Evolutionary conservation across 30 jellyfish, hydroid and myxozoan genomes (phyloP).

Genomic region (Chironex yamaguchii): DNA sequence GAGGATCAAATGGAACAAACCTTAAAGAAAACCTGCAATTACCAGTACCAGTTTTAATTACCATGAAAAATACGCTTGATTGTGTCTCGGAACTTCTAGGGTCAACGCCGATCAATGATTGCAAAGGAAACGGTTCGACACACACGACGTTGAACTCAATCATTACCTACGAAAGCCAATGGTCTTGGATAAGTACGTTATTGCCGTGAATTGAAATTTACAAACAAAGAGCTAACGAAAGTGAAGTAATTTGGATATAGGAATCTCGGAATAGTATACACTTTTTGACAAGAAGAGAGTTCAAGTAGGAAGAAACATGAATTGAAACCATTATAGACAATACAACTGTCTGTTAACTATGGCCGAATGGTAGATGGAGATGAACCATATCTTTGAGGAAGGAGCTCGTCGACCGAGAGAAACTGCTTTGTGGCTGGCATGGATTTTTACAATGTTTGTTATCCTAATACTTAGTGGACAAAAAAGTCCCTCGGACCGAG

Average conservation of each 20-base stretch:
- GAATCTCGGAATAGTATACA: too few species aligned
- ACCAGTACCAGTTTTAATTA: neutral
- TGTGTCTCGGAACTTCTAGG: neutral
- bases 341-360: too few species aligned
- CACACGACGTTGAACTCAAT: neutral
- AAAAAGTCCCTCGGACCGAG: constrained; percentile 58
- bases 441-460: constrained; percentile 76
- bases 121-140: neutral
- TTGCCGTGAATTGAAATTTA: neutral
- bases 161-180: neutral
- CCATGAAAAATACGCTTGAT: neutral
- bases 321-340: too few species aligned
- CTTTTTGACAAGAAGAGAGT: too few species aligned
- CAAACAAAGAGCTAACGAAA: neutral
- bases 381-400: neutral
- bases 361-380: too few species aligned
- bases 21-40: neutral
- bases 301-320: neutral
- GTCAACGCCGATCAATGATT: neutral
- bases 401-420: constrained; percentile 78
- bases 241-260: neutral
- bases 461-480: constrained; percentile 79
- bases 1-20: too few species aligned
- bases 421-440: constrained; percentile 79
- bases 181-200: neutral